Evolutionary conservation across 2,888 invertebrate genomes (phyloP).

Genomic region (Petrolisthes cinctipes): DNA sequence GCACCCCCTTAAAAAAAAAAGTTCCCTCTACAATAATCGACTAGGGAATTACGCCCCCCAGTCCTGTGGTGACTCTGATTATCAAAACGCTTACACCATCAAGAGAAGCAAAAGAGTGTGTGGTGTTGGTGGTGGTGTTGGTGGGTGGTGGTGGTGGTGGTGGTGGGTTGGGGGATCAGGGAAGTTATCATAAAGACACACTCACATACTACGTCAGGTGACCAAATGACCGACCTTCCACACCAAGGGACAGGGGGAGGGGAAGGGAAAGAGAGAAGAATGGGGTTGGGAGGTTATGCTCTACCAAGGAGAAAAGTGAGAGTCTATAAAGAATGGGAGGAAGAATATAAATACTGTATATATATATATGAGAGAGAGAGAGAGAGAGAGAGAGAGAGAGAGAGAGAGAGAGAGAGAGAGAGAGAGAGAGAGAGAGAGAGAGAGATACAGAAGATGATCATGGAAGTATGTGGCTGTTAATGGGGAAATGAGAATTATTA

Average conservation of each 20-base stretch:
- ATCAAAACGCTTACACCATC: slow-evolving; percentile 37
- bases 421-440: background rate
- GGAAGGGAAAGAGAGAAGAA: background rate
- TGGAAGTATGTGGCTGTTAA: too few species aligned
- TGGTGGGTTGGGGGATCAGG: background rate
- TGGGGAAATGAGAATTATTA: too few species aligned
- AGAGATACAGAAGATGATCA: background rate
- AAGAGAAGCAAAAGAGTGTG: background rate
- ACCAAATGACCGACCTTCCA: slow-evolving; percentile 15
- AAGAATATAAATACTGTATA: background rate
- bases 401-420: background rate
- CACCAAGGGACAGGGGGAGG: background rate
- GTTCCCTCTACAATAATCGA: background rate
- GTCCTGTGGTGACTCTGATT: slow-evolving; percentile 30
- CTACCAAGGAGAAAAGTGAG: background rate
- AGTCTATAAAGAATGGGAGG: background rate
- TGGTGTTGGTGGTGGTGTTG: background rate
- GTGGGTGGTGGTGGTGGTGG: slow-evolving; percentile 1
- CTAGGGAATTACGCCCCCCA: background rate
- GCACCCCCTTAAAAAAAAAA: too few species aligned
- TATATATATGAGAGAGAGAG: background rate
- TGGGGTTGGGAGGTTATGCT: background rate
- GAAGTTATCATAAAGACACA: slow-evolving; percentile 12
- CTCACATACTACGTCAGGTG: slow-evolving; percentile 16
- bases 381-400: slow-evolving; percentile 25